Evolutionary conservation across 2,797 vertebrate genomes (phyloP), one percentile per base, ranked within the genome.

Genomic region (Erpetoichthys calabaricus): DNA sequence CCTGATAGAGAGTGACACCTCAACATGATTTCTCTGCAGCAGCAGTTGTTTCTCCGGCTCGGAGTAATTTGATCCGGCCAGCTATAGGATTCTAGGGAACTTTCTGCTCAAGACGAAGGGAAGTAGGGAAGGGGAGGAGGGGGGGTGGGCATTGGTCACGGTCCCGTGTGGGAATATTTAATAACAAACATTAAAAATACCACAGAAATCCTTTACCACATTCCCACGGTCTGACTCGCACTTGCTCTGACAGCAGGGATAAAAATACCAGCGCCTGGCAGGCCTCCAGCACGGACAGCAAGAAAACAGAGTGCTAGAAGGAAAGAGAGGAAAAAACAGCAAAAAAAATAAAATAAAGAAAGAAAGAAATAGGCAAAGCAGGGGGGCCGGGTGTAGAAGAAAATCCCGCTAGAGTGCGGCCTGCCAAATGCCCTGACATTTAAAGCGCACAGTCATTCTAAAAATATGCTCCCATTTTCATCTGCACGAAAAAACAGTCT

Each of bases 131-230:
- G 25, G 50, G 5, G 7, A 46, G 10, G 45, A 44, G 25, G 54
- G 73, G 70, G 72, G 71, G 67, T 73, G 73, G 71, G 78, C 72
- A 78, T 79, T 81, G 75, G 76, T 81, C 69, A 60, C 56, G 70
- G 75, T 81, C 78, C 76, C 80, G 70, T 77, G 80, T 70, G 80
- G 77, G 80, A 80, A 82, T 80, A 82, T 81, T 83, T 84, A 84
- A 86, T 84, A 86, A 82, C 80, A 84, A 85, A 85, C 81, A 82
- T 86, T 79, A 81, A 82, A 82, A 81, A 84, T 83, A 82, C 79
- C 81, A 76, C 78, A 78, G 71, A 81, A 83, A 80, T 80, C 75
- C 74, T 71, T 76, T 59, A 72, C 78, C 81, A 72, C 79, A 82
- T 85, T 85, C 83, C 80, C 83, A 85, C 80, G 78, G 71, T 82